Conservation (phyloP, 1,140 invertebrate species). For the Eueides isabella region DNA sequence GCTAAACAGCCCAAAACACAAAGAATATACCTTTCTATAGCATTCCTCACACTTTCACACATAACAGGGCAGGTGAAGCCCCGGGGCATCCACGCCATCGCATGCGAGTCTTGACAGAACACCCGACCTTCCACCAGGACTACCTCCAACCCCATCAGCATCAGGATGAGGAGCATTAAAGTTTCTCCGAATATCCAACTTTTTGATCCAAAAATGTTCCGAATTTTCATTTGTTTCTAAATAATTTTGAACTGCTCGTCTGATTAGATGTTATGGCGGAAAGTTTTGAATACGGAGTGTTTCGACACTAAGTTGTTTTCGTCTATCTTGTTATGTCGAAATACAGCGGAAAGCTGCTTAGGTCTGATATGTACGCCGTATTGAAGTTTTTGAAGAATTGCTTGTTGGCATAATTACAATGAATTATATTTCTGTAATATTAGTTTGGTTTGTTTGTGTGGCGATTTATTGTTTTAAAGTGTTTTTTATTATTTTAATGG, state of each 20-base stretch:
- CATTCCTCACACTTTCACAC: slow-evolving; percentile 48
- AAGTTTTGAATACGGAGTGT: no score
- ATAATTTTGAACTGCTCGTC: background rate
- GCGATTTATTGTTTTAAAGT: no score
- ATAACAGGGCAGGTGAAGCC: slow-evolving; percentile 54
- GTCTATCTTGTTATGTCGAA: no score
- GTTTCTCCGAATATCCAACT: background rate
- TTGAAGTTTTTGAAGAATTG: no score
- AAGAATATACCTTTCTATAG: slow-evolving; percentile 47
- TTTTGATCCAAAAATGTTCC: background rate
- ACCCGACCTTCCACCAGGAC: slow-evolving; percentile 41
- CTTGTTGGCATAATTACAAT: no score
- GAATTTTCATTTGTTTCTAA: background rate
- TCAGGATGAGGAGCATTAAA: slow-evolving; percentile 1
- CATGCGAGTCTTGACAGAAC: slow-evolving; percentile 51
- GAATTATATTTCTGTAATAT: no score
- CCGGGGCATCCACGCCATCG: slow-evolving; percentile 37
- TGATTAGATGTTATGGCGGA: background rate
- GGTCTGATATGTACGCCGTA: no score
- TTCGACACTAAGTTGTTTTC: no score
- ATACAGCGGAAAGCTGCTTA: no score
- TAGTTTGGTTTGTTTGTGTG: no score
- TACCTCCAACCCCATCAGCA: slow-evolving; percentile 24
- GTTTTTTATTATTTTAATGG: no score
- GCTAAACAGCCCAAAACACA: no score